These are phyloP conservation scores for Tapirus indicus DNA, from an alignment of 2,797 vertebrate species.

Conservation along the genomic window DNA sequence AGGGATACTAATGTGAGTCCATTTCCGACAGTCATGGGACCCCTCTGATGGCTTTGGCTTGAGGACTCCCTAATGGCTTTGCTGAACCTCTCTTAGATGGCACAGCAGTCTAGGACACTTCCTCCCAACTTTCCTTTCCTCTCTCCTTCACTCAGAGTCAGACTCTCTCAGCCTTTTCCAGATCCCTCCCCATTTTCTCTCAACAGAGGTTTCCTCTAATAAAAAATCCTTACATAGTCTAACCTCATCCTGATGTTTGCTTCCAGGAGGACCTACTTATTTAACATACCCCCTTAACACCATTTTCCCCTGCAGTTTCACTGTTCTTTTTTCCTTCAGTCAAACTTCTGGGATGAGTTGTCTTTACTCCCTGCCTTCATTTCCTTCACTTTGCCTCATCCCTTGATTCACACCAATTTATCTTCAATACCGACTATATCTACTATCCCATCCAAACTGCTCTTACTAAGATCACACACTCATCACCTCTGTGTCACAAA, in stretches of 20 bases:
- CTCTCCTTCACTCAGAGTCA: neutral
- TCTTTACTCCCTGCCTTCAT: neutral
- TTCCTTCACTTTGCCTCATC: neutral
- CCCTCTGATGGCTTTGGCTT: neutral
- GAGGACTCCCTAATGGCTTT: neutral
- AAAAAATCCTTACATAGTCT: neutral
- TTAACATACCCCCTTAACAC: neutral
- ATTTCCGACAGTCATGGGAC: neutral
- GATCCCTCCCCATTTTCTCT: neutral
- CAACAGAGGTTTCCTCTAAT: neutral
- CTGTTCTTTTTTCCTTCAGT: neutral
- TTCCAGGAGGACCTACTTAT: neutral
- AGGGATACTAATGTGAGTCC: neutral
- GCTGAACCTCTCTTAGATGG: neutral
- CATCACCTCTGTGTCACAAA: constrained; percentile 2
- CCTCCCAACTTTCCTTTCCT: neutral
- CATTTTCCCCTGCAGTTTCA: neutral
- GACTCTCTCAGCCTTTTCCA: neutral
- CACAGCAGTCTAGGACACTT: neutral
- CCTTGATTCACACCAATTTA: constrained; percentile 9
- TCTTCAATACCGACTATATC: neutral
- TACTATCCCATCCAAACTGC: neutral
- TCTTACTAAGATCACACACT: neutral
- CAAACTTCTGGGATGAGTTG: neutral
- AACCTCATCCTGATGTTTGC: neutral